Evolutionary conservation across 2,797 vertebrate genomes (phyloP).

Genomic region (Lacerta agilis): DNA sequence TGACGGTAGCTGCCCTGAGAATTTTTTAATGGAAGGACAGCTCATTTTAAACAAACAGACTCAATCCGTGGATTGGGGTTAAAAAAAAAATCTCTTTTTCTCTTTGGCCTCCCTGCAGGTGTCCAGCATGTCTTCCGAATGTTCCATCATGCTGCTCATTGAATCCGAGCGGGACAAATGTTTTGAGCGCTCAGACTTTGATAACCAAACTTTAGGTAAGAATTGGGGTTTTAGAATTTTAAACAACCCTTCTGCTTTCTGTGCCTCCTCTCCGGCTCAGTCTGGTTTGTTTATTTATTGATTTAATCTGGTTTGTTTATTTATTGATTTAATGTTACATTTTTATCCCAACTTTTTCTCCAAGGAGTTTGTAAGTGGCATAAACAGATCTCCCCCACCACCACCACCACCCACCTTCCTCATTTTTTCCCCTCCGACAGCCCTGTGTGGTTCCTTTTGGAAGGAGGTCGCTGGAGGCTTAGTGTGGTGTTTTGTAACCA

Average conservation of each 20-base stretch:
- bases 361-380: too few relatives aligned
- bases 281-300: too few relatives aligned
- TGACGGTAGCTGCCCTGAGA: background rate
- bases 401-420: too few relatives aligned
- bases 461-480: background rate
- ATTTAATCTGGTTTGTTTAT: too few relatives aligned
- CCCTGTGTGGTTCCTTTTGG: background rate
- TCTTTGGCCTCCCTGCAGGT: slow-evolving; percentile 50
- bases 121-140: slow-evolving; percentile 46
- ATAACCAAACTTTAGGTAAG: slow-evolving; percentile 76
- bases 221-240: too few relatives aligned
- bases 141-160: slow-evolving; percentile 68
- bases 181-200: slow-evolving; percentile 46
- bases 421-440: too few relatives aligned
- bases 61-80: rapidly evolving
- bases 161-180: slow-evolving; percentile 68
- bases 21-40: background rate
- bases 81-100: slow-evolving; percentile 19
- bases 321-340: too few relatives aligned
- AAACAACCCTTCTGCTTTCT: too few relatives aligned
- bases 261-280: too few relatives aligned
- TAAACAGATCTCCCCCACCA: too few relatives aligned
- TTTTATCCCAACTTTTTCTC: too few relatives aligned
- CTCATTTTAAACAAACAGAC: background rate
- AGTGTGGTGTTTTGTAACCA: background rate